These are phyloP conservation scores for Morone chrysops DNA, from an alignment of 2,113 vertebrate species.

Conservation along the genomic window DNA sequence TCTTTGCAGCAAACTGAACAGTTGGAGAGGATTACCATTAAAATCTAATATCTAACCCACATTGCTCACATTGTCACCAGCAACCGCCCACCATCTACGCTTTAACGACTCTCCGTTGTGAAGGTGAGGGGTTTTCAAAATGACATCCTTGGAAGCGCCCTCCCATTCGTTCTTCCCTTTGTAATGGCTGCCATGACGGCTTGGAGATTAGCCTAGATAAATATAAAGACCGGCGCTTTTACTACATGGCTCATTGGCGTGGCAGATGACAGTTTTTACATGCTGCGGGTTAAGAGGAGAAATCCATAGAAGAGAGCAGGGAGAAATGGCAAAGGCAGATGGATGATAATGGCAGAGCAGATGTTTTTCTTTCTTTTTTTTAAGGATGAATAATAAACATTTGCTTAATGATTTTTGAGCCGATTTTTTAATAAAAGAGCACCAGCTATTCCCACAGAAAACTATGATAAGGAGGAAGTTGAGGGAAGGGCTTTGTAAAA, in stretches of 20 bases:
- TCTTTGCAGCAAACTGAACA: constrained; percentile 62
- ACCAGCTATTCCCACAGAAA: constrained; percentile 8
- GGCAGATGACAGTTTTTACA: constrained; percentile 74
- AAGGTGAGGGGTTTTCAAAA: constrained; percentile 82
- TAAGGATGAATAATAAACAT: constrained; percentile 58
- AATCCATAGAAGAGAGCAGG: constrained; percentile 9
- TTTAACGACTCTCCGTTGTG: constrained; percentile 43
- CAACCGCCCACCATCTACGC: constrained; percentile 62
- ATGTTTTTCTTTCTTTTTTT: constrained; percentile 45
- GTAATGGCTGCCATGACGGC: constrained; percentile 53
- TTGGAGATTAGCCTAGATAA: constrained; percentile 67
- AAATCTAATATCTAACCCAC: constrained; percentile 66
- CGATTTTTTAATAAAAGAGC: constrained; percentile 47
- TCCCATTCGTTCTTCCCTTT: constrained; percentile 50
- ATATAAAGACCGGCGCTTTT: constrained; percentile 64
- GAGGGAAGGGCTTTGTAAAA: constrained; percentile 21
- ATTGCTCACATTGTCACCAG: constrained; percentile 82
- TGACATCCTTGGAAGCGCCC: constrained; percentile 65
- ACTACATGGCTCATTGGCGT: constrained; percentile 72
- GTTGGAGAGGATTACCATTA: constrained; percentile 63
- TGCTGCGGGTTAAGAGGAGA: constrained; percentile 57
- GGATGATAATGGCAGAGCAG: constrained; percentile 65
- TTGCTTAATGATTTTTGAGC: constrained; percentile 55
- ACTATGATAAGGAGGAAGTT: neutral
- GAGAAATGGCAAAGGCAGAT: constrained; percentile 60